phyloP scores from a whole-genome alignment of 1,140 invertebrate genomes.

The Gerris buenoi region DNA sequence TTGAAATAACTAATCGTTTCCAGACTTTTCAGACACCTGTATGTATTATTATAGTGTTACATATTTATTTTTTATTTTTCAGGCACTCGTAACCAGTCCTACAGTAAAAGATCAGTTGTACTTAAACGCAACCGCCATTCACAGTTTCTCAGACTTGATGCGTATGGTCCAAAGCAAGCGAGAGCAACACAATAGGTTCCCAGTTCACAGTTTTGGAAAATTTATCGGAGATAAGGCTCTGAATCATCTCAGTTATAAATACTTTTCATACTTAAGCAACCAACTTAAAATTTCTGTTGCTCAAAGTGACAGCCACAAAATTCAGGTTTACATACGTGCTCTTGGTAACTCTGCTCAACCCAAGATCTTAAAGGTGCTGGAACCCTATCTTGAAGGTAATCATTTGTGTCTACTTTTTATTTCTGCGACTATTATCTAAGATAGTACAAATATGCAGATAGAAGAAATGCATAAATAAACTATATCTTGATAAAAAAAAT shows the following conservation, averaged over 20 bases:
- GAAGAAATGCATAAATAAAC: no score
- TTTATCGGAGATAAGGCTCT: slow-evolving; percentile 31
- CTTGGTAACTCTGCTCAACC: slow-evolving; percentile 44
- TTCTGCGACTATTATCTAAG: no score
- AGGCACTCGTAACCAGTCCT: slow-evolving; percentile 33
- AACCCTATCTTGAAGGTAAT: slow-evolving; percentile 38
- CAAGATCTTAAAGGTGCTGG: slow-evolving; percentile 38
- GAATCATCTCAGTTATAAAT: slow-evolving; percentile 32
- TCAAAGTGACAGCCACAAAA: slow-evolving; percentile 34
- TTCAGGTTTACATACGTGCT: slow-evolving; percentile 41
- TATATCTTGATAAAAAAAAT: no score
- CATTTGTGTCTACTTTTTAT: no score
- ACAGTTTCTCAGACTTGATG: slow-evolving; percentile 39
- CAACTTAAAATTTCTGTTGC: slow-evolving; percentile 36
- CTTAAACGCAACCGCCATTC: slow-evolving; percentile 37
- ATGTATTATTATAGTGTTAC: no score
- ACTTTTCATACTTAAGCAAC: slow-evolving; percentile 38
- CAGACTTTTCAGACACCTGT: no score
- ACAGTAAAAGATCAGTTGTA: slow-evolving; percentile 31
- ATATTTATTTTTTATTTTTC: slow-evolving; percentile 14
- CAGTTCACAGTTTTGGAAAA: slow-evolving; percentile 41
- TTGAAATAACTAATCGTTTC: no score
- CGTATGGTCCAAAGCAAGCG: slow-evolving; percentile 39
- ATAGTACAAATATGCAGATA: no score
- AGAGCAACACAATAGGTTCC: slow-evolving; percentile 38